Base-by-base conservation (phyloP, 2,888 invertebrate genomes). In the Helobdella robusta region DNA sequence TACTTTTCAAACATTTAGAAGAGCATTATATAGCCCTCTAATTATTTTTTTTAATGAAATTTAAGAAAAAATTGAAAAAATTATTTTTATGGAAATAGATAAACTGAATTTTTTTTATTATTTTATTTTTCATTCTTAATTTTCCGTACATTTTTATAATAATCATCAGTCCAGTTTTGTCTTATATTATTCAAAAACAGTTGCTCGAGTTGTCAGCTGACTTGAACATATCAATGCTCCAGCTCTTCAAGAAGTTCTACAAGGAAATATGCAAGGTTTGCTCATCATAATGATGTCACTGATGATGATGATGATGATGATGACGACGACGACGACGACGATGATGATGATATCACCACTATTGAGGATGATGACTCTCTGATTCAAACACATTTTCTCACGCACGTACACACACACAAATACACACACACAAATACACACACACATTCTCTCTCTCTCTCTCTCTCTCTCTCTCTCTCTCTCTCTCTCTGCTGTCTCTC, bases 191-290 rank as follows among this genome's bases (percentile, higher is more conserved):
- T 15, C 18, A 15, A 11, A 40, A 40, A 40, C 11, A n/a, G 44
- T 40, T 40, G 44, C 11, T 11, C 44, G 11, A 40, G 11, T 40
- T 40, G 11, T n/a, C 18, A 40, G n/a, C n/a, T n/a, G n/a, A n/a
- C n/a, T 40, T 40, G 44, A 73, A 73, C 28, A 72, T 72, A 11
- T 74, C 73, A 46, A 70, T 74, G 30, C 74, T 75, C 66, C 72
- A 73, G 50, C 69, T 77, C 36, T 76, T 76, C 64, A 70, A 73
- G 68, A 71, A 72, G 59, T 76, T 73, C 66, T 73, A 74, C 34
- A 72, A 72, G 50, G 72, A 73, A 28, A 73, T 78, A 6, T 75
- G 76, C 66, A 74, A 75, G 72, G 75, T 75, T 64, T 64, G 68
- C 25, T 40, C 18, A 15, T 15, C 44, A 40, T 40, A n/a, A 15